These are phyloP conservation scores for Perca schrenkii DNA, from an alignment of 2,113 vertebrate genomes.

Conservation along the genomic window DNA sequence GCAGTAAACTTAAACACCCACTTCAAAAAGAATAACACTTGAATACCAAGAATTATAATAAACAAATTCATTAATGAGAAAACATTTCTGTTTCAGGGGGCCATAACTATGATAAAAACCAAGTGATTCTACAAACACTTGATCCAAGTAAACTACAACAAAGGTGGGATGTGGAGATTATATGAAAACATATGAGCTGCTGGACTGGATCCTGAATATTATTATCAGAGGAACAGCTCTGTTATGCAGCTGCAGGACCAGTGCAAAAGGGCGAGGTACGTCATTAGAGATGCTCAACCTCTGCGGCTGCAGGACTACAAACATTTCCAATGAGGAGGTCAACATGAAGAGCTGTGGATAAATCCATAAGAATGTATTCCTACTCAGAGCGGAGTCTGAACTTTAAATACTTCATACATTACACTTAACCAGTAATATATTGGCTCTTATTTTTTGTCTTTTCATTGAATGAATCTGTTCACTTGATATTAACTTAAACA, in stretches of 20 bases:
- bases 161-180: slow-evolving; percentile 89
- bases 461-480: slow-evolving; percentile 32
- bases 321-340: neutral
- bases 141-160: slow-evolving; percentile 86
- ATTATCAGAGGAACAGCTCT: neutral
- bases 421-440: slow-evolving; percentile 17
- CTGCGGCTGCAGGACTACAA: slow-evolving; percentile 24
- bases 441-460: slow-evolving; percentile 38
- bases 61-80: neutral
- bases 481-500: slow-evolving; percentile 63
- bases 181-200: slow-evolving; percentile 75
- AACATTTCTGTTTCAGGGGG: slow-evolving; percentile 85
- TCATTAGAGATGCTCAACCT: neutral
- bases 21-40: neutral
- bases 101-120: slow-evolving; percentile 88
- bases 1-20: neutral
- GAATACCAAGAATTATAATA: neutral
- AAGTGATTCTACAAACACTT: slow-evolving; percentile 88
- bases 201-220: slow-evolving; percentile 1
- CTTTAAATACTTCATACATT: slow-evolving; percentile 33
- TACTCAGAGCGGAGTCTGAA: slow-evolving; percentile 18
- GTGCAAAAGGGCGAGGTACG: slow-evolving; percentile 3
- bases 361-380: slow-evolving; percentile 36
- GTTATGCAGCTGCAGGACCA: slow-evolving; percentile 20
- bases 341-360: neutral